Evolutionary conservation across 2,888 invertebrate genomes (phyloP).

Genomic region (Drosophila yooni): DNA sequence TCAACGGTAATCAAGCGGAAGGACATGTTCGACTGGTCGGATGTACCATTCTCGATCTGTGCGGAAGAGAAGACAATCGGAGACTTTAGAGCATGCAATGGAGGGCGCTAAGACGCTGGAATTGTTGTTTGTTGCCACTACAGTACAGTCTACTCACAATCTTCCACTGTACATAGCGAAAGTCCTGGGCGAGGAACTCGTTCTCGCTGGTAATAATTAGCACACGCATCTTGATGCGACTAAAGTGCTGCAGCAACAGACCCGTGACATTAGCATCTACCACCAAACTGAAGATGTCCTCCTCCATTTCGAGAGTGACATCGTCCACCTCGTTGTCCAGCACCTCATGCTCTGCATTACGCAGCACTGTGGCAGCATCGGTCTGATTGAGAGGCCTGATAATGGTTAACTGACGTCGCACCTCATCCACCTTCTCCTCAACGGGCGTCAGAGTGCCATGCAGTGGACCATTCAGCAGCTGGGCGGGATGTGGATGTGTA

Average conservation of each 20-base stretch:
- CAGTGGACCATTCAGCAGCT: slow-evolving; percentile 62
- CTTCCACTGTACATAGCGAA: slow-evolving; percentile 85
- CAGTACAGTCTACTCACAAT: slow-evolving; percentile 82
- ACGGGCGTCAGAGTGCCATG: slow-evolving; percentile 76
- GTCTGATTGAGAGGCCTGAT: slow-evolving; percentile 71
- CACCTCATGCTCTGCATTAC: slow-evolving; percentile 77
- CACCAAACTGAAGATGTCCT: slow-evolving; percentile 81
- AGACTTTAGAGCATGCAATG: slow-evolving; percentile 28
- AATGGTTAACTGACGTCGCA: slow-evolving; percentile 70
- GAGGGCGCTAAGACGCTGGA: not conserved
- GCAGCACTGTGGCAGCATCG: slow-evolving; percentile 68
- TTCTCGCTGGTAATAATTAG: slow-evolving; percentile 83
- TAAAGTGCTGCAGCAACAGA: slow-evolving; percentile 81
- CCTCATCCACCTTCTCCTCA: slow-evolving; percentile 73
- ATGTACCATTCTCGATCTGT: slow-evolving; percentile 83
- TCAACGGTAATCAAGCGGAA: slow-evolving; percentile 81
- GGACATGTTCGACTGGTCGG: slow-evolving; percentile 77
- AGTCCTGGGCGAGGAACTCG: slow-evolving; percentile 82
- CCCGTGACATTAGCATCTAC: slow-evolving; percentile 84
- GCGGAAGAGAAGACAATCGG: not conserved
- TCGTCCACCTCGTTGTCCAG: slow-evolving; percentile 76
- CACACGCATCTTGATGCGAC: slow-evolving; percentile 82
- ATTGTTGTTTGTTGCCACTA: slow-evolving; percentile 30
- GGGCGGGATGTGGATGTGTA: slow-evolving; percentile 80
- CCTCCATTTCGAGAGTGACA: slow-evolving; percentile 72